Conservation (phyloP, 2,888 invertebrate genomes). For the Parelbella ahira region DNA sequence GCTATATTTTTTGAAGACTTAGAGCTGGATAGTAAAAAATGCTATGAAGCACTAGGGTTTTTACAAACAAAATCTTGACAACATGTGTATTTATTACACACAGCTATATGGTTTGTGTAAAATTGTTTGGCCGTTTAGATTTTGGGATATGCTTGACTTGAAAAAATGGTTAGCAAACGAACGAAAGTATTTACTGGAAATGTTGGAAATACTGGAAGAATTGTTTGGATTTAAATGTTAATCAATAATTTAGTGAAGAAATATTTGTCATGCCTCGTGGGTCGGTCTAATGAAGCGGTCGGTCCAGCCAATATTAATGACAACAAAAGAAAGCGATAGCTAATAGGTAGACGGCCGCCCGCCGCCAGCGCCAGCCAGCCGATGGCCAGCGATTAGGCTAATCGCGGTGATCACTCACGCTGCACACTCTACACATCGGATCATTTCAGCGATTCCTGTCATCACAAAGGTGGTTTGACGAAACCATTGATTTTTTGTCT, state of each 20-base stretch:
- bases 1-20: too few relatives aligned
- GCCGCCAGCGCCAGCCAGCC: conserved; percentile 38
- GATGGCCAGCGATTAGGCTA: conserved; percentile 62
- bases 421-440: conserved; percentile 48
- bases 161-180: too few relatives aligned
- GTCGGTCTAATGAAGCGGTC: conserved; percentile 42
- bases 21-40: too few relatives aligned
- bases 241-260: conserved; percentile 28
- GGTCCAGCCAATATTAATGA: conserved; percentile 47
- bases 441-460: conserved; percentile 68
- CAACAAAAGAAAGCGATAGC: conserved; percentile 50
- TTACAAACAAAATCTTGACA: too few relatives aligned
- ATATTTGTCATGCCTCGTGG: conserved; percentile 34
- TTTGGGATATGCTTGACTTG: too few relatives aligned
- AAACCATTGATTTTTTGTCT: conserved; percentile 46
- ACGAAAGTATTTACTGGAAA: too few relatives aligned
- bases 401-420: conserved; percentile 63
- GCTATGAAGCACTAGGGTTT: too few relatives aligned
- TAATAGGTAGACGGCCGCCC: conserved; percentile 49
- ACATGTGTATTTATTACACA: too few relatives aligned
- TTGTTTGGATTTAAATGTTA: conserved; percentile 3
- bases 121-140: too few relatives aligned
- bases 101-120: too few relatives aligned
- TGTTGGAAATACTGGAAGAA: too few relatives aligned
- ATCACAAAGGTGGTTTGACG: conserved; percentile 56